Base-by-base conservation (phyloP, 2,888 invertebrate species). In the Hirtodrosophila confusa region DNA sequence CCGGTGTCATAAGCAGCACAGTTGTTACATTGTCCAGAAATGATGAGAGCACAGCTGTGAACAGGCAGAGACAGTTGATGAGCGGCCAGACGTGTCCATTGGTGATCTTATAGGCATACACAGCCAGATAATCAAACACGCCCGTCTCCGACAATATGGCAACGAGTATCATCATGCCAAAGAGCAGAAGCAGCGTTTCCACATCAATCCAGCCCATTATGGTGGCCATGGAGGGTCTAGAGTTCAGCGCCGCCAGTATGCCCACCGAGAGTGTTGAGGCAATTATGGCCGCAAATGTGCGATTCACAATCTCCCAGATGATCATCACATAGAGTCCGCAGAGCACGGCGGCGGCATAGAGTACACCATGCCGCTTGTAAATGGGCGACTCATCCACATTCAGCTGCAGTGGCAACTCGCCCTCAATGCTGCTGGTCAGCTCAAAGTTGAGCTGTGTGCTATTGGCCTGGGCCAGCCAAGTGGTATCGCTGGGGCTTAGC, bases 91-190 rank as follows among this genome's bases (percentile, higher is more conserved):
- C 92, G 88, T 93, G 93, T 24, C 96, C 96, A 65, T 93, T 93
- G 1, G 96, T 95, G 60, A 95, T 91, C 95, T 94, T 94, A 72
- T 93, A 95, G 8, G 95, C 94, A 82, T 93, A 92, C 10, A 95
- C 94, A 3, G 96, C 95, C 70, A 95, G 91, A 88, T 94, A 96
- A 90, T 96, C 96, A 85, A 96, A 96, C 78, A 96, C 93, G 2
- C 96, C 96, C 0, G 96, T 96, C 89, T 96, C 96, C 2, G 95
- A 94, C 43, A 96, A 93, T 57, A 96, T 94, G 7, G 95, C 94
- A 3, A 96, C 96, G 36, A 96, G 91, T 6, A 95, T 93, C 96
- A 96, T 96, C 96, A 96, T 96, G 1, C 95, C 95, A 80, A 95
- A 95, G 0, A 95, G 90, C 47, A 95, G 85, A 31, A 95, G 89